Conservation (phyloP, 1,140 invertebrate genomes). For the Drosophila athabasca region DNA sequence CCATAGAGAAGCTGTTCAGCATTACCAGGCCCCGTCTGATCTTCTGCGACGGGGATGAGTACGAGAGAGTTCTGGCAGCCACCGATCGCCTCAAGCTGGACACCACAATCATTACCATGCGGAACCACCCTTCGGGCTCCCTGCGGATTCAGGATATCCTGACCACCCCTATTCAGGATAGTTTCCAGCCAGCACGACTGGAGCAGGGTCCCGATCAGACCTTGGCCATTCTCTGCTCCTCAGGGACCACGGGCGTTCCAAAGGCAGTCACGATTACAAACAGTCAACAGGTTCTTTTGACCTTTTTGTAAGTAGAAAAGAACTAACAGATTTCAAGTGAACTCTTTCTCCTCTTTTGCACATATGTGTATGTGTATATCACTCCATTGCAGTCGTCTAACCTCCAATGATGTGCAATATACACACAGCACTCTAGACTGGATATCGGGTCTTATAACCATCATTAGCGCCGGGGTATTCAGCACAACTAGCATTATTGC, state of each 20-base stretch:
- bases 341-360: too few species aligned
- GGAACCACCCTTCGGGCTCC: slow-evolving; percentile 33
- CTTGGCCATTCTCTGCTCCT: slow-evolving; percentile 85
- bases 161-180: slow-evolving; percentile 18
- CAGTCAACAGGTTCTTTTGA: slow-evolving; percentile 38
- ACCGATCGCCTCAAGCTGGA: slow-evolving; percentile 7
- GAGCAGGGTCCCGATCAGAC: slow-evolving; percentile 53
- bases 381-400: slow-evolving; percentile 16
- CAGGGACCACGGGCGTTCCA: slow-evolving; percentile 90
- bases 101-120: slow-evolving; percentile 50
- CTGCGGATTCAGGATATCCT: slow-evolving; percentile 32
- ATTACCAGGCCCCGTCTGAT: slow-evolving; percentile 44
- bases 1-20: slow-evolving; percentile 24
- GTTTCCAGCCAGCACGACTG: slow-evolving; percentile 32
- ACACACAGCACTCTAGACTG: slow-evolving; percentile 53
- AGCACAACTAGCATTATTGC: slow-evolving; percentile 48
- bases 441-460: slow-evolving; percentile 38
- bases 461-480: slow-evolving; percentile 35
- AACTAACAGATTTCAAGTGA: slow-evolving; percentile 13
- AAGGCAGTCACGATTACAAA: slow-evolving; percentile 91
- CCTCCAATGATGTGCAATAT: slow-evolving; percentile 45
- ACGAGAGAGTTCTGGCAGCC: slow-evolving; percentile 37
- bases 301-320: not conserved
- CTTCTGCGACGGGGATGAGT: slow-evolving; percentile 54
- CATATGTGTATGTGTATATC: too few species aligned